These are phyloP conservation scores for Notothenia rossii DNA, from an alignment of 2,113 vertebrate genomes.

Conservation along the genomic window DNA sequence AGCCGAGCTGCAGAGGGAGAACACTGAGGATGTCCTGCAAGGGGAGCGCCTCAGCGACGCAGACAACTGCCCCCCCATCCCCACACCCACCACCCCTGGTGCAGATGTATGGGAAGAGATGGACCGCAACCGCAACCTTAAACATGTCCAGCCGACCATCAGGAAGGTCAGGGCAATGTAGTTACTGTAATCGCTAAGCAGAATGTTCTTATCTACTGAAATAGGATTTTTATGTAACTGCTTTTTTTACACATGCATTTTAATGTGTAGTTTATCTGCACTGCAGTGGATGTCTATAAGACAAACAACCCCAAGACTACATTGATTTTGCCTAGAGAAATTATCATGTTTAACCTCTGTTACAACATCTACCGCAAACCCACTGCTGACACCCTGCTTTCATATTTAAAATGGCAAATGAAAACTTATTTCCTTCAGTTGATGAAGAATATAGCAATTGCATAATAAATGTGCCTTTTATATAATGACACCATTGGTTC, in stretches of 20 bases:
- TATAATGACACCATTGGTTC: too few species aligned
- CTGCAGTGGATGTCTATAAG: not conserved
- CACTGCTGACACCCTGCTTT: not conserved
- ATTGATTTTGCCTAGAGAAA: constrained; percentile 5
- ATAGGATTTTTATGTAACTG: constrained; percentile 7
- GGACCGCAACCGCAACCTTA: constrained; percentile 93
- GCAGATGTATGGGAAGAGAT: constrained; percentile 96
- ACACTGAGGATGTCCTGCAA: constrained; percentile 98
- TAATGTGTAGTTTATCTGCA: not conserved
- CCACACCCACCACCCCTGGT: constrained; percentile 87
- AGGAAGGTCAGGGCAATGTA: constrained; percentile 86
- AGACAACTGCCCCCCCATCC: constrained; percentile 92
- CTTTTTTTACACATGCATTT: not conserved
- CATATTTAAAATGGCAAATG: not conserved
- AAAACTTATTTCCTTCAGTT: too few species aligned
- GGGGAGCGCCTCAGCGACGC: constrained; percentile 98
- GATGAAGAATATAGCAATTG: too few species aligned
- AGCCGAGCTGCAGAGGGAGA: constrained; percentile 95
- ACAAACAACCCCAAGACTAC: not conserved
- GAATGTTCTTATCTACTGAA: not conserved
- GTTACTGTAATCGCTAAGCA: not conserved
- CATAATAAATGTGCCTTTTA: too few species aligned
- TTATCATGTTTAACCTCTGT: not conserved
- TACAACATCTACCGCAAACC: not conserved
- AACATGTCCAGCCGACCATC: constrained; percentile 88